Evolutionary conservation across 2,888 invertebrate species (phyloP).

Genomic region (Eumacrocentrus americanus): DNA sequence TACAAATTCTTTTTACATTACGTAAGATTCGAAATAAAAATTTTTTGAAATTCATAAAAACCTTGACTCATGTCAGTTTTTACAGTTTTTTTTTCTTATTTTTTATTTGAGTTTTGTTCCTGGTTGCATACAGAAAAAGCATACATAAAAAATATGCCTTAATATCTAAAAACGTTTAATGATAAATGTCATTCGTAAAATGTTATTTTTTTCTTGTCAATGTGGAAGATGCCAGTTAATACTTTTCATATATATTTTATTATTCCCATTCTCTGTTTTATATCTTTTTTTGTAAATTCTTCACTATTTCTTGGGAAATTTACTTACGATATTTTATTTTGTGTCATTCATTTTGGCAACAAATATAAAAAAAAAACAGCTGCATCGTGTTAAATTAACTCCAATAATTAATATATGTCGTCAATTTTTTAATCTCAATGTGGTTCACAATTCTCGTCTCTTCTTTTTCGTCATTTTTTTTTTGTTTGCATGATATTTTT

Average conservation of each 20-base stretch:
- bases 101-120: conserved; percentile 44
- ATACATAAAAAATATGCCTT: conserved; percentile 62
- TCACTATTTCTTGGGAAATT: conserved; percentile 30
- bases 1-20: too few species aligned
- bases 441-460: conserved; percentile 18
- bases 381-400: conserved; percentile 38
- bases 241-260: conserved; percentile 46
- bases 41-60: too few species aligned
- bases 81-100: conserved; percentile 26
- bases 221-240: conserved; percentile 59
- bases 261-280: conserved; percentile 6
- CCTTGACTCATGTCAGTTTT: too few species aligned
- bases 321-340: conserved; percentile 23
- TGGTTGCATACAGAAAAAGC: conserved; percentile 61
- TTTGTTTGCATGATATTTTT: conserved; percentile 24
- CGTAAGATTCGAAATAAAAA: too few species aligned
- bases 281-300: conserved; percentile 16
- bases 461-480: conserved; percentile 15
- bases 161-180: conserved; percentile 49
- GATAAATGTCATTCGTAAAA: conserved; percentile 40
- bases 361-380: conserved; percentile 50
- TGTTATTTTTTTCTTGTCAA: conserved; percentile 36
- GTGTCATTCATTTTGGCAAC: conserved; percentile 44
- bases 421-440: too few species aligned
- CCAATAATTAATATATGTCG: conserved; percentile 14